Percentiles rank a stretch among this genome's conserved stretches.
Evolutionary conservation across 1,140 invertebrate genomes (phyloP).

Genomic region (Yoshiicerus persimilis): DNA sequence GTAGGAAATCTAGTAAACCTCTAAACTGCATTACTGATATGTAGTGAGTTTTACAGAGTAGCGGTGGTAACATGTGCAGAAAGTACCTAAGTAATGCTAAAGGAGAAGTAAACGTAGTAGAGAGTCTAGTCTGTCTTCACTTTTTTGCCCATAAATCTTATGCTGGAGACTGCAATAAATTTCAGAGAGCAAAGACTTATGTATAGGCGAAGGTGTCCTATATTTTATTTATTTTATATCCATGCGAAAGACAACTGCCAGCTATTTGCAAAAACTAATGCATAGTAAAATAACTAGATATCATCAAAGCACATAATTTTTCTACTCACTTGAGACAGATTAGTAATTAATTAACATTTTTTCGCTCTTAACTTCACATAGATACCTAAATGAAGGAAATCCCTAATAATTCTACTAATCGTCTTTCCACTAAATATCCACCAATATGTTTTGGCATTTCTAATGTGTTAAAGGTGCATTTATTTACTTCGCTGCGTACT

Average conservation of each 20-base stretch:
- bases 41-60: neutral
- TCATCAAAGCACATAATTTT: neutral
- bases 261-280: neutral
- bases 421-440: neutral
- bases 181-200: neutral
- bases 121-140: slow-evolving; percentile 5
- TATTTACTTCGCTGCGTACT: neutral
- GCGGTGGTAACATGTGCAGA: neutral
- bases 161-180: slow-evolving; percentile 6
- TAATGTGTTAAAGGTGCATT: too few relatives aligned
- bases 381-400: neutral
- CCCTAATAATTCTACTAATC: neutral
- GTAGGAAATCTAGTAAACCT: too few relatives aligned
- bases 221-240: slow-evolving; percentile 17
- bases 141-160: slow-evolving; percentile 13
- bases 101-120: neutral
- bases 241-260: neutral
- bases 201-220: neutral
- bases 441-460: too few relatives aligned
- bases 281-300: neutral
- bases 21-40: too few relatives aligned
- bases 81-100: neutral
- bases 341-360: neutral
- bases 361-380: neutral
- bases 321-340: neutral